Conservation (phyloP, 2,888 invertebrate genomes). For the Microctonus aethiopoides region DNA sequence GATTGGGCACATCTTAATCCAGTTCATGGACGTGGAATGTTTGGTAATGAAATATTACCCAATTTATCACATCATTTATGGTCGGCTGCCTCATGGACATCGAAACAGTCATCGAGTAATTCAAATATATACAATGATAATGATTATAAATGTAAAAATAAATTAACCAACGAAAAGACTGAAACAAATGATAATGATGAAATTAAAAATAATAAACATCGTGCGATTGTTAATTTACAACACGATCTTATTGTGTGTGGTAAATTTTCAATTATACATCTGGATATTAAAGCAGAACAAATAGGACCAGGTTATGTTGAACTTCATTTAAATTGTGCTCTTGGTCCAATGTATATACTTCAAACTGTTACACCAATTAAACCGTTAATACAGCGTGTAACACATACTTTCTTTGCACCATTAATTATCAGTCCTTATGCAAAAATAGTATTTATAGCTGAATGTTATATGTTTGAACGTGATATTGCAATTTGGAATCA, state of each 20-base stretch:
- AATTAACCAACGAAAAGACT: slow-evolving; percentile 9
- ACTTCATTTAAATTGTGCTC: slow-evolving; percentile 71
- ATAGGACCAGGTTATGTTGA: slow-evolving; percentile 84
- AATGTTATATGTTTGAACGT: slow-evolving; percentile 81
- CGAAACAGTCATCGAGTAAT: background rate
- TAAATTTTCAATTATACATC: slow-evolving; percentile 69
- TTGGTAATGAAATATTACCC: slow-evolving; percentile 44
- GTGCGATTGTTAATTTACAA: slow-evolving; percentile 64
- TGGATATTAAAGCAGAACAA: slow-evolving; percentile 74
- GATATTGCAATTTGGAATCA: slow-evolving; percentile 90
- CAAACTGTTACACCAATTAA: slow-evolving; percentile 85
- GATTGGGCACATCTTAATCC: slow-evolving; percentile 84
- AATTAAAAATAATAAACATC: slow-evolving; percentile 68
- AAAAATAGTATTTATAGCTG: slow-evolving; percentile 75
- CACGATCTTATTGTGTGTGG: slow-evolving; percentile 76
- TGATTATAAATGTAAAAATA: slow-evolving; percentile 11
- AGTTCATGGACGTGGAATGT: slow-evolving; percentile 75
- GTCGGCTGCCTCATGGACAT: slow-evolving; percentile 67
- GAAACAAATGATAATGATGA: slow-evolving; percentile 16
- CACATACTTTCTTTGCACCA: slow-evolving; percentile 82
- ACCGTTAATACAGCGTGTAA: slow-evolving; percentile 80
- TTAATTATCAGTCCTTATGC: slow-evolving; percentile 73
- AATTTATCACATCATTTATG: slow-evolving; percentile 61
- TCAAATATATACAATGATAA: background rate
- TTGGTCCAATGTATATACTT: slow-evolving; percentile 75